Percentiles rank a stretch among this genome's conserved stretches.
Evolutionary conservation across 2,888 invertebrate species (phyloP).

Genomic region (Protodeltote pygarga): DNA sequence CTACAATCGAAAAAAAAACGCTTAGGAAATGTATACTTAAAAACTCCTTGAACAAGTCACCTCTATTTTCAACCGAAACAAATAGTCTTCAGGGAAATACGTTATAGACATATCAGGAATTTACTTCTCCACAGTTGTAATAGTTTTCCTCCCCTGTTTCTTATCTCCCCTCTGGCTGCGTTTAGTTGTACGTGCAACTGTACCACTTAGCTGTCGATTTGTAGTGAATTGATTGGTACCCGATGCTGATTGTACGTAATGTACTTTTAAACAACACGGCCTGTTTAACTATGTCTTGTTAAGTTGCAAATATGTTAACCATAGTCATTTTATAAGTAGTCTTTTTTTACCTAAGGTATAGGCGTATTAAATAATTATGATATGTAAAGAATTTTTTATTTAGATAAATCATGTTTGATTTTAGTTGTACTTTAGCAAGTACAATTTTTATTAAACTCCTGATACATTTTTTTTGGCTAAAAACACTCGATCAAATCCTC

Average conservation of each 20-base stretch:
- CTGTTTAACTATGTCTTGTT: no score
- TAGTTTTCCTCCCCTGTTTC: conserved; percentile 27
- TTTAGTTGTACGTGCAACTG: conserved; percentile 38
- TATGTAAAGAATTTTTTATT: no score
- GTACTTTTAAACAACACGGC: background rate
- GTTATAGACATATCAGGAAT: conserved; percentile 33
- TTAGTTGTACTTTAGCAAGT: no score
- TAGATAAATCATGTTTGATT: no score
- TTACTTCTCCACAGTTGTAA: conserved; percentile 34
- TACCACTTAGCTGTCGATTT: conserved; percentile 31
- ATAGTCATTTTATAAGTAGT: no score
- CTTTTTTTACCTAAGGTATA: no score
- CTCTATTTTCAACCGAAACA: conserved; percentile 13
- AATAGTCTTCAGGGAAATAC: conserved; percentile 43
- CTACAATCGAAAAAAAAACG: background rate
- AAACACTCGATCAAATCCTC: no score
- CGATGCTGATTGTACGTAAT: conserved; percentile 18
- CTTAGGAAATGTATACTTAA: background rate
- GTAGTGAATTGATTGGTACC: conserved; percentile 15
- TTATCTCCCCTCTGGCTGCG: conserved; percentile 39
- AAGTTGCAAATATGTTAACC: no score
- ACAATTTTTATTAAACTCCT: no score
- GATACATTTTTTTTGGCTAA: no score
- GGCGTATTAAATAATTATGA: no score
- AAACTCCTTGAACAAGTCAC: background rate